Conservation (phyloP, 2,113 vertebrate species). For the Eubucco bourcierii region DNA sequence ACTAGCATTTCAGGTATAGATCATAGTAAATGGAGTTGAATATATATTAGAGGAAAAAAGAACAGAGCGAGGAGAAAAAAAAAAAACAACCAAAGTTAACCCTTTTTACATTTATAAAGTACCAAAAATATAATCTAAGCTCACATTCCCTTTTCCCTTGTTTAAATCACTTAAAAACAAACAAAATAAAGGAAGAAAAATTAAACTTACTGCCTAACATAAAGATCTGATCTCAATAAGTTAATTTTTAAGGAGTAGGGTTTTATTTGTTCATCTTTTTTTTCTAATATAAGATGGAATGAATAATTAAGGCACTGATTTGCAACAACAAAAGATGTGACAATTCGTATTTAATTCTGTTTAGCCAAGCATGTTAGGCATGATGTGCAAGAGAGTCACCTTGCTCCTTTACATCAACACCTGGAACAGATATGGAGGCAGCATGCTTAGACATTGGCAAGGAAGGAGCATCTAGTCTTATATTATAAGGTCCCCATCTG, state of each 20-base stretch:
- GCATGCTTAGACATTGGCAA: slow-evolving; percentile 14
- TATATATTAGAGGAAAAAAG: background rate
- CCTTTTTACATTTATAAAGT: background rate
- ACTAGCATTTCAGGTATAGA: slow-evolving; percentile 10
- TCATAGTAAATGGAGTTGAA: slow-evolving; percentile 12
- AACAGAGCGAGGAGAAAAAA: fast-evolving
- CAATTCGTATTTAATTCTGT: background rate
- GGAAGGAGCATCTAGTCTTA: background rate
- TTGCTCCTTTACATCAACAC: slow-evolving; percentile 31
- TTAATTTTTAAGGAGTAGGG: background rate
- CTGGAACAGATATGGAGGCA: slow-evolving; percentile 31
- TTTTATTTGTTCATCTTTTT: background rate
- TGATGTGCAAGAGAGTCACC: background rate
- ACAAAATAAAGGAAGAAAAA: too few relatives aligned
- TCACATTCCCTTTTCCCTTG: background rate
- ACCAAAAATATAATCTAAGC: background rate
- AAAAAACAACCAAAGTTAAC: fast-evolving
- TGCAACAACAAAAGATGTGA: background rate
- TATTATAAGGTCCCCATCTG: background rate
- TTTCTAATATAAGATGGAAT: background rate
- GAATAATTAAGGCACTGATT: background rate
- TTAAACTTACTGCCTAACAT: background rate
- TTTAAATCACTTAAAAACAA: background rate
- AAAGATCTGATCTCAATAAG: background rate
- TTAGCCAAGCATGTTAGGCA: background rate